Evolutionary conservation across 2,113 vertebrate genomes (phyloP), one percentile per base, ranked within the genome.

Genomic region (Otocyon megalotis): DNA sequence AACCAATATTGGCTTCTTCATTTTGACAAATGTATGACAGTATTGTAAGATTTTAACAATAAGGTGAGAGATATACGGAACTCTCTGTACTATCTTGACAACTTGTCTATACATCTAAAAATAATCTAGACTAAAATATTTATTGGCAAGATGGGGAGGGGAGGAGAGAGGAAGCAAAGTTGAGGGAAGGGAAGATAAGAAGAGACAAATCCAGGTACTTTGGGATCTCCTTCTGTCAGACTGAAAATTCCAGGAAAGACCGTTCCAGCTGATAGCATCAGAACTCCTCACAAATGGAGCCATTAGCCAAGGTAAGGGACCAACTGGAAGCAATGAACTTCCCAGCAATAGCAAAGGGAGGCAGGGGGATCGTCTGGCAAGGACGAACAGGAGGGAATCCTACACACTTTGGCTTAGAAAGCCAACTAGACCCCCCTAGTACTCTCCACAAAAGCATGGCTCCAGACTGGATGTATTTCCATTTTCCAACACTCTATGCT

Each of bases 91-190:
- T 89, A n/a, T 53, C 32, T 74, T 85, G 15, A 20, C 35, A 28
- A 93, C 10, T 81, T 92, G 80, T 74, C 50, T 63, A 50, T 94
- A 80, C 32, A 91, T 91, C 30, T 56, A 82, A 94, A 92, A 76
- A 19, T 63, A 71, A 35, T 86, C 53, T 82, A 35, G 88, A 80
- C 84, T 58, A 60, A 79, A 83, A 81, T 16, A 48, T 16, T 69
- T 43, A 63, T 6, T 93, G 30, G 13, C 69, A 91, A 97, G 83
- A 43, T 43, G 43, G 24, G 10, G 79, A 90, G 50, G 13, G 2
- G 26, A 26, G 20, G 4, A 22, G 20, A 17, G 4, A 2, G 4
- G 7, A 16, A 28, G 24, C 17, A 14, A 15, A 19, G 15, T 14
- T 26, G 22, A 30, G 53, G 1, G 30, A 10, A 91, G 19, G 16